A percentile compares a stretch with the other conserved stretches of the same genome.
phyloP scores from a whole-genome alignment of 2,888 invertebrate species.

The Anaspis maculata region DNA sequence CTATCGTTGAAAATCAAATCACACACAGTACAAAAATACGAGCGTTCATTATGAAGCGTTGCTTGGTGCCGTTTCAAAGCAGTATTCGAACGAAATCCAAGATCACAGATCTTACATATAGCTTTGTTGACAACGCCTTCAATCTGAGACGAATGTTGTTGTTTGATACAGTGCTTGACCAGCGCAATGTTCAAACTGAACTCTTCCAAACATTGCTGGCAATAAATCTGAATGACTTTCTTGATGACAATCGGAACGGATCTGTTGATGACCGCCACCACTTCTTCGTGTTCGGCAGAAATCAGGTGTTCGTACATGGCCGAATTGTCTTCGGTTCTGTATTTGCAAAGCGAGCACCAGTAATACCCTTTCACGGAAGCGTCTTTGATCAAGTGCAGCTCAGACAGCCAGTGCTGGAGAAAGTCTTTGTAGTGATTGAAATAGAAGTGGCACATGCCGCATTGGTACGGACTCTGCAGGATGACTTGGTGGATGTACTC shows the following conservation, averaged over 20 bases:
- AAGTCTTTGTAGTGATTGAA: constrained; percentile 67
- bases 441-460: constrained; percentile 76
- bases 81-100: constrained; percentile 51
- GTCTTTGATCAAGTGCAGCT: constrained; percentile 49
- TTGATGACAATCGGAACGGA: constrained; percentile 73
- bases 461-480: constrained; percentile 77
- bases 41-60: constrained; percentile 49
- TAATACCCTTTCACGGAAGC: constrained; percentile 50
- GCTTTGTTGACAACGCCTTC: constrained; percentile 48
- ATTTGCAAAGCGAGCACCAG: constrained; percentile 69
- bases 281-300: constrained; percentile 60
- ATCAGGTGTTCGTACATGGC: constrained; percentile 62
- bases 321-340: constrained; percentile 53
- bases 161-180: constrained; percentile 49
- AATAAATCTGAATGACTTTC: constrained; percentile 55
- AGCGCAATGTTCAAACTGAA: constrained; percentile 73
- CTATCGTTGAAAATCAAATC: constrained; percentile 53
- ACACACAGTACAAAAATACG: constrained; percentile 64
- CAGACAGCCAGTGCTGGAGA: constrained; percentile 65
- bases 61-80: constrained; percentile 62
- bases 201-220: constrained; percentile 56
- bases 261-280: constrained; percentile 65
- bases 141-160: constrained; percentile 35
- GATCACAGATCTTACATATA: constrained; percentile 53
- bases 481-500: constrained; percentile 72